Base-by-base conservation (phyloP, 37 sponge, comb jelly and placozoan species). In the Eunapius fragilis region DNA sequence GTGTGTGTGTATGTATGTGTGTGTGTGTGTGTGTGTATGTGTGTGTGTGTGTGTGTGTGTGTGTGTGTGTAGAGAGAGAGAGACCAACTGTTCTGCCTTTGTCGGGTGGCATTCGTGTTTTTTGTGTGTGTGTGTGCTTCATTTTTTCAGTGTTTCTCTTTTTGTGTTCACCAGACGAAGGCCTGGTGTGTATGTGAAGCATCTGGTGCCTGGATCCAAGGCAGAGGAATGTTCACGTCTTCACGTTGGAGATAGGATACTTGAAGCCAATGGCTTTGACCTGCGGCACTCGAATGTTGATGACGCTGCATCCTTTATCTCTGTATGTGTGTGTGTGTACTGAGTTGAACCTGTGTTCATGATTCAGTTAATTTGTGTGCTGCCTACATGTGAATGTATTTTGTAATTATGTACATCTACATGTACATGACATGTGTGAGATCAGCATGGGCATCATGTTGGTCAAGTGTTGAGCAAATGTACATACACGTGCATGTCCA, bases 241-340 rank as follows among this genome's bases (percentile, higher is more conserved):
- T 6, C 69, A 70, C 35, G 67, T 78, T 17, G 95, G 92, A 17
- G 95, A 95, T 67, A 80, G 90, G 69, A 80, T 95, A 3, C 86
- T 95, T 30, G 95, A 95, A 45, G 89, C 84, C 32, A 92, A 95
- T 48, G 92, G 92, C 0, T 36, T 45, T 30, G 90, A 95, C 78
- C 84, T 89, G 67, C 80, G 87, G n/a, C 34, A 80, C n/a, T 85
- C 90, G 30, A 85, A 88, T 17, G 76, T 95, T 22, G 95, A 95
- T 35, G 90, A 87, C 3, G 90, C 87, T 68, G 92, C 90, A 1
- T 9, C 70, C 23, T 41, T 79, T 36, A 92, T 92, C 72, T 22
- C 76, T 37, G 91, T 87, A 75, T 80, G 67, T 80, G 80, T 80
- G 80, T 30, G 34, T 80, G 80, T 80, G 68, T 80, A 28, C 34